phyloP scores from a whole-genome alignment of 2,888 invertebrate genomes.

The Eugnorisma glareosa region DNA sequence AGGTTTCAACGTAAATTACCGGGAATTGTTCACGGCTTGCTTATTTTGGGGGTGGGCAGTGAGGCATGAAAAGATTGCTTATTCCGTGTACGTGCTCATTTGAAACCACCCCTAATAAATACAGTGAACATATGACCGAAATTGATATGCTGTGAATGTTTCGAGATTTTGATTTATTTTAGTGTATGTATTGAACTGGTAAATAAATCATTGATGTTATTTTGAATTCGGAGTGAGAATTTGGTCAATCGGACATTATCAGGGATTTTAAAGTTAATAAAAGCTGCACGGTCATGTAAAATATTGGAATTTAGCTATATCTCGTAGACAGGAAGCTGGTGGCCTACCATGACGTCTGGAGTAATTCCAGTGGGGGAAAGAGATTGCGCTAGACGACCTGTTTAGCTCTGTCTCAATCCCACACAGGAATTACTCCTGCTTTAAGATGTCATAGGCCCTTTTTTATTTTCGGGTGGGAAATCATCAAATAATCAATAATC shows the following conservation, averaged over 20 bases:
- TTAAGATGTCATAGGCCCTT: no score
- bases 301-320: not conserved
- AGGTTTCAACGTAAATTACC: constrained; percentile 61
- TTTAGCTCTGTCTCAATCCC: no score
- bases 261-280: not conserved
- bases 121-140: constrained; percentile 35
- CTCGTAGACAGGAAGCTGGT: not conserved
- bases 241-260: not conserved
- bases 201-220: constrained; percentile 1
- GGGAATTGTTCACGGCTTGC: constrained; percentile 58
- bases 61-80: constrained; percentile 70
- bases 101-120: constrained; percentile 54
- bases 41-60: constrained; percentile 65
- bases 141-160: constrained; percentile 38
- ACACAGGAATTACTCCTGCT: no score
- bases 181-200: not conserved
- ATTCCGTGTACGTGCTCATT: constrained; percentile 70
- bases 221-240: not conserved
- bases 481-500: no score
- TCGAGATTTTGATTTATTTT: constrained; percentile 18
- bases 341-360: no score
- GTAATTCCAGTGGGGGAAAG: no score
- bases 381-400: no score
- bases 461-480: no score
- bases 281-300: not conserved